Evolutionary conservation across 2,888 invertebrate genomes (phyloP), one percentile per base, ranked within the genome.

Genomic region (Galerucella pusilla): DNA sequence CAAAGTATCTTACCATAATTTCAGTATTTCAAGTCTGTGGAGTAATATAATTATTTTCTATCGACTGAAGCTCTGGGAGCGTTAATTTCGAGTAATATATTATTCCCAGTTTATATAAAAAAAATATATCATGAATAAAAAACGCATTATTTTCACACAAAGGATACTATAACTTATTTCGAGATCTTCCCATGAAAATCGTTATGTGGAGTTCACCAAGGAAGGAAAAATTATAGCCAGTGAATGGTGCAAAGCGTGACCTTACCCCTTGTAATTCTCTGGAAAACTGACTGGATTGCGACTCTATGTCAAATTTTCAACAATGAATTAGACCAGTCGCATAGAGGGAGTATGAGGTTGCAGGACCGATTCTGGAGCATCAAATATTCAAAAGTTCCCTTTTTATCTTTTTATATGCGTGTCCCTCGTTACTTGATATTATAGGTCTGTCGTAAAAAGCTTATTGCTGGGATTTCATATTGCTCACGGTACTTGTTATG

Each of bases 271-370:
- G 67, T 57, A 52, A 75, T 46, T 49, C 70, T 69, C 35, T 68
- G 63, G 64, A 72, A 57, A 71, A 69, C 73, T 76, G 71, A 73
- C 74, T 76, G 75, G 68, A 69, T 65, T 71, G 68, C 69, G 71
- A 65, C 67, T 70, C 66, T 63, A n/a, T 68, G 52, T 64, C 61
- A 68, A 66, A 70, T 66, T 73, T n/a, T 59, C 12, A 42, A 70
- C 75, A 65, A 78, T 75, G 75, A 73, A 75, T 77, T 75, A 78
- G 74, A 75, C 73, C 73, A 63, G 72, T 74, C 74, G 61, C 70
- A 7, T 52, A 7, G 49, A 49, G 69, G 75, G 73, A 74, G 70
- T 45, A 70, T 71, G 73, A 75, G 66, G n/a, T 14, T 63, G 7
- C 63, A 63, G 63, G 61, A 61, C 12, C 61, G 61, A 61, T 35